A percentile compares a stretch with the other conserved stretches of the same genome.
These are phyloP conservation scores for Lagopus muta DNA, from an alignment of 2,113 vertebrate genomes.

Conservation along the genomic window DNA sequence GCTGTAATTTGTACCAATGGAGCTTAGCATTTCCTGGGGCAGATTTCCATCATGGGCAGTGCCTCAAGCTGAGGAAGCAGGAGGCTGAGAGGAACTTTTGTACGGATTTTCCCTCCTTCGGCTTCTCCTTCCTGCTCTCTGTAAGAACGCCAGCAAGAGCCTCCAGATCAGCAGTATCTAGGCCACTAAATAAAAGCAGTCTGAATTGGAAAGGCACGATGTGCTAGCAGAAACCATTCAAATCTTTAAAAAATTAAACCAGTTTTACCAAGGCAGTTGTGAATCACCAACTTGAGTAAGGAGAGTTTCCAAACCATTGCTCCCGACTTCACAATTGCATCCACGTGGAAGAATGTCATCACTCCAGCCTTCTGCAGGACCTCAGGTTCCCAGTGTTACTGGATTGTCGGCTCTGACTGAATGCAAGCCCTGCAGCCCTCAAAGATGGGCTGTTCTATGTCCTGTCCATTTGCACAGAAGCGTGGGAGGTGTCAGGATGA, in stretches of 20 bases:
- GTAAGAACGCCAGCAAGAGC: not conserved
- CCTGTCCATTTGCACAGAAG: not conserved
- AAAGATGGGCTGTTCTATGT: not conserved
- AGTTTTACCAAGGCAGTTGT: not conserved
- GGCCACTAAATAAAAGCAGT: not conserved
- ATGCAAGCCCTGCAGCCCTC: not conserved
- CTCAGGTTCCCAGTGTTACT: not conserved
- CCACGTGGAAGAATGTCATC: not conserved
- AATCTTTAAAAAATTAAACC: not conserved
- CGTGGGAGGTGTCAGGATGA: not conserved
- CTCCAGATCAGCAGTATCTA: not conserved
- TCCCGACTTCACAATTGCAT: not conserved
- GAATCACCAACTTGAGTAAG: not conserved
- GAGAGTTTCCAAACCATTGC: not conserved
- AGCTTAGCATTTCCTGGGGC: constrained; percentile 12
- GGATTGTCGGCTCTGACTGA: not conserved
- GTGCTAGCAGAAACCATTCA: not conserved
- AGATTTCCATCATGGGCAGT: not conserved
- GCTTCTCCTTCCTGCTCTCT: not conserved
- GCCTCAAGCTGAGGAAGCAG: not conserved
- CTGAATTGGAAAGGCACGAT: not conserved
- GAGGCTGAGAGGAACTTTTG: not conserved
- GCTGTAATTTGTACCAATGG: not conserved
- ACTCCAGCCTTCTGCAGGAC: not conserved
- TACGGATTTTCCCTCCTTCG: not conserved